Base-by-base conservation (phyloP, 2,113 vertebrate species). In the Nothocercus julius region DNA sequence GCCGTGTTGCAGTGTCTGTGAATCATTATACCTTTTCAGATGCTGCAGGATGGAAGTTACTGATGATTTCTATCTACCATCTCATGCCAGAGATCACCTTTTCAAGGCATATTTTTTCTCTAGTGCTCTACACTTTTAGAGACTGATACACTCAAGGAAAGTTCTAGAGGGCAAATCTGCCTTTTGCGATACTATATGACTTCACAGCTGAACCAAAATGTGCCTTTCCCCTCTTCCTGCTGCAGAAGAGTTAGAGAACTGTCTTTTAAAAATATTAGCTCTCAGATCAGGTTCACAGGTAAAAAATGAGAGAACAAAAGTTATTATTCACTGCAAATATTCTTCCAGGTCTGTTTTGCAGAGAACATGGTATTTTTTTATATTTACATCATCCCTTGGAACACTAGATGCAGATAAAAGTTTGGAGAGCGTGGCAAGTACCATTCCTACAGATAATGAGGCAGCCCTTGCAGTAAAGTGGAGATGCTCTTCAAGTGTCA, bases 1-100 rank as follows among this genome's bases (percentile, higher is more conserved):
- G 74, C 19, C 70, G 82, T 79, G 89, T 67, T 58, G 72, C 11
- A 0, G 51, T 11, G 64, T 15, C 69, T 28, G 28, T 3, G 28
- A 69, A 82, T 84, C 94, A 84, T 90, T 90, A 77, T 27, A 82
- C 36, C 84, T 70, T 42, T 88, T 59, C 34, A 64, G 40, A n/a
- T 59, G 76, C 93, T 62, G 89, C 82, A 82, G 85, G 92, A 51
- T 69, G 81, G 59, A 36, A 79, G 73, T 47, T 80, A 74, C 74
- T 53, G 85, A 58, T 28, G 59, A 59, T 49, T 59, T 85, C 87
- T 70, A 63, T 34, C 76, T 62, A 19, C 78, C 79, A 13, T 30
- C 53, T 19, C 19, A 40, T 5, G 4, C 42, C 89, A 24, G 27
- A 38, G 63, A 68, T 63, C 79, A 72, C 49, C 67, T 63, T 80